Evolutionary conservation across 2,888 invertebrate species (phyloP).

Genomic region (Polymixis lichenea): DNA sequence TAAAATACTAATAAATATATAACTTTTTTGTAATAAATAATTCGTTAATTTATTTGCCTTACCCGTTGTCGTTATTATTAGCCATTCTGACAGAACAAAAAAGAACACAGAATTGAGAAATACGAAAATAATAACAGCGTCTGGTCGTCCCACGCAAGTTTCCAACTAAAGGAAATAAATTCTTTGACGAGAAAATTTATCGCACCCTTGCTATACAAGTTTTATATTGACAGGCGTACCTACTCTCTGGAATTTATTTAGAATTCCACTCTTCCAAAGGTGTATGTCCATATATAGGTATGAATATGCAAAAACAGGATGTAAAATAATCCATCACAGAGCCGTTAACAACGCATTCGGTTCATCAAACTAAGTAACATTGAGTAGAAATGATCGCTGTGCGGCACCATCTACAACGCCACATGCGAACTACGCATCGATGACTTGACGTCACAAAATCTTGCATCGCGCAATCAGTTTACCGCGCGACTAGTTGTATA

Average conservation of each 20-base stretch:
- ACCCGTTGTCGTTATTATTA: background rate
- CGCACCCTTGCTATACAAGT: background rate
- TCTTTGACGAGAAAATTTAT: background rate
- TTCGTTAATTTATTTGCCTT: too few species aligned
- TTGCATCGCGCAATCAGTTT: too few species aligned
- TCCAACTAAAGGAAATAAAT: background rate
- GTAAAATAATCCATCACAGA: background rate
- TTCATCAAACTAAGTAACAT: background rate
- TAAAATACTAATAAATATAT: too few species aligned
- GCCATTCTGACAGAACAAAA: background rate
- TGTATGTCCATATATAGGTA: background rate
- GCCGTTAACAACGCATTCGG: background rate
- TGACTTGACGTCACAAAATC: too few species aligned
- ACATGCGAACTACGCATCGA: too few species aligned
- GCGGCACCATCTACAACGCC: too few species aligned
- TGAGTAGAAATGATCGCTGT: background rate
- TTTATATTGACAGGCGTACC: constrained; percentile 2
- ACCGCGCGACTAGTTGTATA: too few species aligned
- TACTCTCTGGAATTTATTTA: constrained; percentile 1
- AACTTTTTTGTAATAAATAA: too few species aligned
- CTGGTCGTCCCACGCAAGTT: background rate
- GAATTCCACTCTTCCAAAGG: background rate
- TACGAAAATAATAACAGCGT: constrained; percentile 8
- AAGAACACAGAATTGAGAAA: background rate
- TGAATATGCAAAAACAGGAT: background rate